Evolutionary conservation across 2,888 invertebrate genomes (phyloP).

Genomic region (Schrankia costaestrigalis): DNA sequence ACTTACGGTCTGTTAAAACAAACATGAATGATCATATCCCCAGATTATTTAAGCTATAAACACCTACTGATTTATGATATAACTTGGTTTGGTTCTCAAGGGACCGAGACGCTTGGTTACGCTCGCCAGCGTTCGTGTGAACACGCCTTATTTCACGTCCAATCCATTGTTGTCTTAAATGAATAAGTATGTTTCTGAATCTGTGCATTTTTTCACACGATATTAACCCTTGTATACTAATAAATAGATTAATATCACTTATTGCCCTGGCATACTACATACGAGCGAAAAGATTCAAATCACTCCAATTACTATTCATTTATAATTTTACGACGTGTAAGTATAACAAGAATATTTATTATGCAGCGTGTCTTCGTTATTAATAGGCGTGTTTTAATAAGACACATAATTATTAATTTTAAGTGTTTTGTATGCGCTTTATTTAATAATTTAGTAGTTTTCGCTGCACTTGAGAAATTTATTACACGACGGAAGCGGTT

Average conservation of each 20-base stretch:
- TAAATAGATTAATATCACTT: too few relatives aligned
- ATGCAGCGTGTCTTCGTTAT: slow-evolving; percentile 18
- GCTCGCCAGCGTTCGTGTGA: slow-evolving; percentile 30
- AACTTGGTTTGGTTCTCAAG: slow-evolving; percentile 21
- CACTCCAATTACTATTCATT: neutral
- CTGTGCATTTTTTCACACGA: slow-evolving; percentile 2
- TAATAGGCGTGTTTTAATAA: slow-evolving; percentile 27
- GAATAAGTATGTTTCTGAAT: slow-evolving; percentile 1
- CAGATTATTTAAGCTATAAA: slow-evolving; percentile 5
- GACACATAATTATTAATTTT: too few relatives aligned
- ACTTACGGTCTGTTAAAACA: neutral
- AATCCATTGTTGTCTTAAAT: slow-evolving; percentile 8
- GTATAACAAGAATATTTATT: slow-evolving; percentile 15
- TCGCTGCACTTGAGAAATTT: too few relatives aligned
- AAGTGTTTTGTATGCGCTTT: too few relatives aligned
- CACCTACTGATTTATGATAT: slow-evolving; percentile 4
- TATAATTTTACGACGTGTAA: slow-evolving; percentile 10
- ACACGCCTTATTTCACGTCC: slow-evolving; percentile 16
- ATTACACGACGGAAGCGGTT: too few relatives aligned
- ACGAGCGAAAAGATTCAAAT: slow-evolving; percentile 2
- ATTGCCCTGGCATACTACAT: too few relatives aligned
- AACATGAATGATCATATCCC: slow-evolving; percentile 1
- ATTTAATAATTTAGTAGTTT: too few relatives aligned
- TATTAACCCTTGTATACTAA: neutral
- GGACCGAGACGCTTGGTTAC: slow-evolving; percentile 25